A percentile compares a stretch with the other conserved stretches of the same genome.
phyloP scores from a whole-genome alignment of 2,113 vertebrate species.

The Stegastes partitus region DNA sequence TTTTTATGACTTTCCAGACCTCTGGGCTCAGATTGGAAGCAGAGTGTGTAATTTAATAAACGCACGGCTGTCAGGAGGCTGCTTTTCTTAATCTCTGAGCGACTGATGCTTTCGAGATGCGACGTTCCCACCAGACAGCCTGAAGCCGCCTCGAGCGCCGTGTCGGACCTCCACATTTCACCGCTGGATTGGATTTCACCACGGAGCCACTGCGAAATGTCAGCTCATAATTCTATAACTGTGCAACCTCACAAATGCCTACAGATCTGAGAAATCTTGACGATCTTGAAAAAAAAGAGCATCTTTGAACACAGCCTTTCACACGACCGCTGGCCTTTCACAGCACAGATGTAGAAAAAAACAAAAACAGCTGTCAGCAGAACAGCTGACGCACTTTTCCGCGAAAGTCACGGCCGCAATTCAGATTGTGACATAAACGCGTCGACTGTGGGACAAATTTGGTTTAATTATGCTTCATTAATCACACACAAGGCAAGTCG shows the following conservation, averaged over 20 bases:
- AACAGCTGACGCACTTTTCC: background rate
- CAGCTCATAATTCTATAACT: too few species aligned
- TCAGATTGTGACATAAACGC: background rate
- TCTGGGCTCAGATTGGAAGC: constrained; percentile 19
- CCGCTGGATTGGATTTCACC: too few species aligned
- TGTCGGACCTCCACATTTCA: too few species aligned
- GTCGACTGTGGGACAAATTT: background rate
- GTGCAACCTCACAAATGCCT: too few species aligned
- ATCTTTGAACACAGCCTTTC: too few species aligned
- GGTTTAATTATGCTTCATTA: background rate
- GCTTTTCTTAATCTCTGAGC: constrained; percentile 30
- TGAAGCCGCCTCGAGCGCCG: too few species aligned
- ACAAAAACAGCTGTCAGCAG: too few species aligned
- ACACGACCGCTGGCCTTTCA: too few species aligned
- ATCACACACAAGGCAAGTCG: background rate
- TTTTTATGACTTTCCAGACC: constrained; percentile 29
- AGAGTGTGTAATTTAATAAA: constrained; percentile 55
- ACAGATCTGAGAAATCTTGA: too few species aligned
- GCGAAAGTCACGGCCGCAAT: background rate
- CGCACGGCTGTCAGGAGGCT: constrained; percentile 22
- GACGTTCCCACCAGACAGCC: constrained; percentile 13
- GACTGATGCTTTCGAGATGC: constrained; percentile 27
- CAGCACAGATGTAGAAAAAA: too few species aligned
- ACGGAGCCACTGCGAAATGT: too few species aligned
- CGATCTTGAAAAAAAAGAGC: too few species aligned